Evolutionary conservation across 2,113 vertebrate species (phyloP).

Genomic region (Zingel zingel): DNA sequence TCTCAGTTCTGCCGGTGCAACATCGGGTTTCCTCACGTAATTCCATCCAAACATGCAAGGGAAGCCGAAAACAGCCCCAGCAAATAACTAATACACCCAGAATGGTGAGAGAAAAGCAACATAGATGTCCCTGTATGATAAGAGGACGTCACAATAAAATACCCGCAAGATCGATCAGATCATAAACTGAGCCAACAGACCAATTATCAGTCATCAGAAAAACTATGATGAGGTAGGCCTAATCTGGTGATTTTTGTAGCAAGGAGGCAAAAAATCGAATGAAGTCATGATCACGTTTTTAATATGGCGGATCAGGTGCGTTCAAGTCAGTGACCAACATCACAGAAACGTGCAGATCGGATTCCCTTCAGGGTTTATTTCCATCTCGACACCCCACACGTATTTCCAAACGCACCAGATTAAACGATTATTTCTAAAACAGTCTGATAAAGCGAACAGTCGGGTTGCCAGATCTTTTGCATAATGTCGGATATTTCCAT

Average conservation of each 20-base stretch:
- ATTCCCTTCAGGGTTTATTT: neutral
- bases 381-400: no score
- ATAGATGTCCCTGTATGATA: neutral
- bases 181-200: neutral
- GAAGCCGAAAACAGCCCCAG: neutral
- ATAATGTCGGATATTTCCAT: conserved; percentile 17
- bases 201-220: no score
- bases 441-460: neutral
- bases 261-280: neutral
- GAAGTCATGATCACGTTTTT: conserved; percentile 34
- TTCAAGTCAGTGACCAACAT: conserved; percentile 24
- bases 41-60: conserved; percentile 49
- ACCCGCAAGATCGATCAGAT: neutral
- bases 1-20: conserved; percentile 23
- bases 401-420: neutral
- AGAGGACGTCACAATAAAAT: neutral
- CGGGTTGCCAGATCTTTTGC: conserved; percentile 36
- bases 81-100: neutral
- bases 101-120: neutral
- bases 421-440: neutral
- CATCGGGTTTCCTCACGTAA: conserved; percentile 45
- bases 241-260: neutral
- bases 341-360: conserved; percentile 29
- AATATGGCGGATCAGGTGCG: conserved; percentile 76
- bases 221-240: neutral